Evolutionary conservation across 2,888 invertebrate genomes (phyloP).

Genomic region (Lissocephala sabroskyi): DNA sequence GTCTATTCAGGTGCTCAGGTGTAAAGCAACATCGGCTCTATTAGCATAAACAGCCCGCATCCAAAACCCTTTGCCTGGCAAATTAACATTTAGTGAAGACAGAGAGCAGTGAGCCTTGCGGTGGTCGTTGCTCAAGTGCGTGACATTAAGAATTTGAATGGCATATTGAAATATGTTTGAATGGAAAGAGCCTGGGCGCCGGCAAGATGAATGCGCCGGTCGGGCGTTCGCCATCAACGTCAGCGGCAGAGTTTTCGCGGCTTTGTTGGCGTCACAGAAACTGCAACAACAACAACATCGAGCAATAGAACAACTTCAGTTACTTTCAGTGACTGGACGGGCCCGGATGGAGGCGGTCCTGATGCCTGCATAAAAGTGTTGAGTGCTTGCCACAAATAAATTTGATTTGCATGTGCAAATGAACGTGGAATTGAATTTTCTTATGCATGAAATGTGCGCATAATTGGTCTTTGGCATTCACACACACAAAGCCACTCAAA

Average conservation of each 20-base stretch:
- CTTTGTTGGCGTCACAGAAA: too few species aligned
- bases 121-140: slow-evolving; percentile 25
- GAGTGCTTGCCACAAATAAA: slow-evolving; percentile 58
- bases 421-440: slow-evolving; percentile 66
- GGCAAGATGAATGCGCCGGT: slow-evolving; percentile 1
- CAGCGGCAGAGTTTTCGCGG: slow-evolving; percentile 30
- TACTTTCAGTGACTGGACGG: slow-evolving; percentile 35
- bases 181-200: slow-evolving; percentile 21
- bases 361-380: slow-evolving; percentile 35
- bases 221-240: slow-evolving; percentile 35
- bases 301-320: slow-evolving; percentile 27
- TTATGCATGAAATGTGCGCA: slow-evolving; percentile 66
- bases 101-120: background rate
- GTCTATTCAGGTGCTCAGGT: too few species aligned
- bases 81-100: background rate
- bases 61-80: too few species aligned
- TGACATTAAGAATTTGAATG: slow-evolving; percentile 43
- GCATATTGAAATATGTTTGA: slow-evolving; percentile 32
- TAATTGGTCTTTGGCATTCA: slow-evolving; percentile 46
- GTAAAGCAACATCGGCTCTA: too few species aligned
- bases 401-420: slow-evolving; percentile 67
- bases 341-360: too few species aligned
- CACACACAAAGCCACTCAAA: slow-evolving; percentile 3
- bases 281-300: slow-evolving; percentile 8
- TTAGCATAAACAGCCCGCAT: background rate